phyloP scores from a whole-genome alignment of 2,113 vertebrate species.

The Otus sunia region DNA sequence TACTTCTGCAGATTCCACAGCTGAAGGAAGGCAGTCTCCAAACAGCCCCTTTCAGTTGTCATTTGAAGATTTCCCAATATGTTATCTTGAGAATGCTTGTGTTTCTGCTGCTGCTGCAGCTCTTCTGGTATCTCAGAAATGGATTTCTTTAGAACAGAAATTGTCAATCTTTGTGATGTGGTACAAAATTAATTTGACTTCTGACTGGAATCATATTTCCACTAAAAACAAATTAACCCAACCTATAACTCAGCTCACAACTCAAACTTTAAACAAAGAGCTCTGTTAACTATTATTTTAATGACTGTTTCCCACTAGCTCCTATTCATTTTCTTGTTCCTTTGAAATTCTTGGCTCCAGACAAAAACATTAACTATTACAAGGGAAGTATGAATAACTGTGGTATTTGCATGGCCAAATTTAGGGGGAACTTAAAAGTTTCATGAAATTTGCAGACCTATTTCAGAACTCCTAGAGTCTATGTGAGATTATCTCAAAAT shows the following conservation, averaged over 20 bases:
- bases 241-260: background rate
- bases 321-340: background rate
- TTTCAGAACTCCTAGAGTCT: background rate
- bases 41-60: background rate
- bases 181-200: background rate
- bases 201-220: background rate
- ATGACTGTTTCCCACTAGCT: background rate
- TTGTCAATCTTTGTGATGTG: background rate
- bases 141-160: background rate
- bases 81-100: background rate
- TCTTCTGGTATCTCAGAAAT: background rate
- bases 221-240: background rate
- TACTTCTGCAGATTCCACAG: background rate
- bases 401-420: background rate
- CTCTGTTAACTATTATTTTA: background rate
- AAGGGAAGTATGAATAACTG: background rate
- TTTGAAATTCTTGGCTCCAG: background rate
- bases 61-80: background rate
- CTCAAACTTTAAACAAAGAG: background rate
- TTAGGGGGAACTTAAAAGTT: background rate
- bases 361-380: background rate
- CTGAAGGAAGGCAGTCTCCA: background rate
- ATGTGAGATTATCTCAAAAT: background rate
- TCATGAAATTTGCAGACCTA: background rate
- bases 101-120: background rate